These are phyloP conservation scores for Sebastes jordani DNA, from an alignment of 2,797 vertebrate genomes.

Conservation along the genomic window DNA sequence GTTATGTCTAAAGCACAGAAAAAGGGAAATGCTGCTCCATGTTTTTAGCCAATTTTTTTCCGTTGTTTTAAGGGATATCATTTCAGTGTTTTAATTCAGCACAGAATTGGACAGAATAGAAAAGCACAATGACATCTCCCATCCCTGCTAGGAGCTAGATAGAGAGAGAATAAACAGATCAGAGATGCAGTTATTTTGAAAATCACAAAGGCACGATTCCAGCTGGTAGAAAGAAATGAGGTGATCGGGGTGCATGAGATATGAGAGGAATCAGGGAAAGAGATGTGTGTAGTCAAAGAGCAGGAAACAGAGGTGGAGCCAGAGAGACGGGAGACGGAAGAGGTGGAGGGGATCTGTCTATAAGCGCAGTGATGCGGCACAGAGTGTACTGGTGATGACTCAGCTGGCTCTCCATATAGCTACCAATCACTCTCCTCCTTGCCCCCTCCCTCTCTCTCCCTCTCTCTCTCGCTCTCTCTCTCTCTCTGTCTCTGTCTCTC, in stretches of 20 bases:
- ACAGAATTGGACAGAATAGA: constrained; percentile 1
- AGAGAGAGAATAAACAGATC: constrained; percentile 2
- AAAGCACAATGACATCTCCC: neutral
- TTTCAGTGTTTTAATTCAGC: constrained; percentile 3
- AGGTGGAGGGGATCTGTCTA: constrained; percentile 80
- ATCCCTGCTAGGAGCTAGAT: neutral
- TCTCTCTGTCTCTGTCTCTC: neutral
- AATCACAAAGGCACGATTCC: constrained; percentile 21
- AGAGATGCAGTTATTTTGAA: constrained; percentile 26
- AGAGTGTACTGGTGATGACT: constrained; percentile 85
- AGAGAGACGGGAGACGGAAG: constrained; percentile 63
- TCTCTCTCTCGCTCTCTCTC: constrained; percentile 2
- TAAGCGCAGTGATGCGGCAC: constrained; percentile 85
- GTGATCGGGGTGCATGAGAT: constrained; percentile 21
- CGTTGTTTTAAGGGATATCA: neutral
- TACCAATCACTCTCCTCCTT: constrained; percentile 76
- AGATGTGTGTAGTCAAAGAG: constrained; percentile 46
- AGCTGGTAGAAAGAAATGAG: constrained; percentile 4
- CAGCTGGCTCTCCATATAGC: constrained; percentile 85
- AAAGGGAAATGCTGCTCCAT: neutral
- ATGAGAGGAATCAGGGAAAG: constrained; percentile 27
- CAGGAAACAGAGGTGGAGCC: constrained; percentile 67
- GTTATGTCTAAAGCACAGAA: constrained; percentile 18
- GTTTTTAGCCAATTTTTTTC: neutral
- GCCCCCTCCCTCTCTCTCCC: constrained; percentile 21